These are phyloP conservation scores for Lasaia peninsularis DNA, from an alignment of 1,140 invertebrate genomes.

Conservation along the genomic window DNA sequence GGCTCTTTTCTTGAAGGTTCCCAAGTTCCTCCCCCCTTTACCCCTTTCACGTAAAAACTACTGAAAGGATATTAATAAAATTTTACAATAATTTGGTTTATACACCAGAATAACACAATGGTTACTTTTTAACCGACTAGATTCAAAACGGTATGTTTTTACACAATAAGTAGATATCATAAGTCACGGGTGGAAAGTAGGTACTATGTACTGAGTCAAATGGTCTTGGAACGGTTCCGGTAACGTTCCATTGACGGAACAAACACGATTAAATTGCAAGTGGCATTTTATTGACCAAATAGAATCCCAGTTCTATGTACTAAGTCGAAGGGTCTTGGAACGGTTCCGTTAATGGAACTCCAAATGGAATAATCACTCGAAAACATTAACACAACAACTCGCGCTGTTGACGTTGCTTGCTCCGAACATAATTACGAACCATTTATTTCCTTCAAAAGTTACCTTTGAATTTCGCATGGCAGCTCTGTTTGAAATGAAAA, in stretches of 20 bases:
- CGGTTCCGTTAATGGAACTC: constrained; percentile 11
- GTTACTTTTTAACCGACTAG: too few relatives aligned
- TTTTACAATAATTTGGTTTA: too few relatives aligned
- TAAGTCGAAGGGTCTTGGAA: background rate
- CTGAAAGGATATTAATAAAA: too few relatives aligned
- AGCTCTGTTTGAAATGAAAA: constrained; percentile 42
- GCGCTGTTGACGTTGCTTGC: constrained; percentile 25
- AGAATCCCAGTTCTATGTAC: background rate
- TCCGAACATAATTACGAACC: constrained; percentile 39
- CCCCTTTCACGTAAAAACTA: too few relatives aligned
- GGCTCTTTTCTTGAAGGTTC: too few relatives aligned
- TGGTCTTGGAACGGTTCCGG: background rate
- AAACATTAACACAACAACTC: constrained; percentile 24
- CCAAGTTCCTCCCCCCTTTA: too few relatives aligned
- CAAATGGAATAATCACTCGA: constrained; percentile 23
- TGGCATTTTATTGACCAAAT: too few relatives aligned
- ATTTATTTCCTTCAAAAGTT: constrained; percentile 43
- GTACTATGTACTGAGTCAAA: background rate
- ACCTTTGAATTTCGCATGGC: constrained; percentile 37
- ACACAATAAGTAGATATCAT: too few relatives aligned
- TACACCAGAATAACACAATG: too few relatives aligned
- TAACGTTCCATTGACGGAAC: constrained; percentile 19
- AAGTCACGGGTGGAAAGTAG: too few relatives aligned
- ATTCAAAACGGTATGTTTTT: too few relatives aligned
- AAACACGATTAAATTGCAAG: too few relatives aligned